Base-by-base conservation (phyloP, 92 coral and sea anemone species). In the Phenganax marumi region DNA sequence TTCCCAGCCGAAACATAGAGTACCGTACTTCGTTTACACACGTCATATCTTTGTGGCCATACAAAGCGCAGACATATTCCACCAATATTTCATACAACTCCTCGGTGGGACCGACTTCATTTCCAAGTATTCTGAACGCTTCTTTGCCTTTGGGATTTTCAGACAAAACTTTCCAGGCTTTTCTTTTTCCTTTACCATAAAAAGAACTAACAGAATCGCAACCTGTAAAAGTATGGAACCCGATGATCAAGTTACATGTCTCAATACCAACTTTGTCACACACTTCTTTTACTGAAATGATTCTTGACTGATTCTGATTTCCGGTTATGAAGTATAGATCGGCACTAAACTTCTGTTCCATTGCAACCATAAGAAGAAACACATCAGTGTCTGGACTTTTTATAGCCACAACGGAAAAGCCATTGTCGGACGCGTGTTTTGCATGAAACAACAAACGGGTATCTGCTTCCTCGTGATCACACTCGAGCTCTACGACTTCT, bases 1-100 rank as follows among this genome's bases (percentile, higher is more conserved):
- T 79, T 26, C 83, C 83, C 33, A 79, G 83, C 21, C 83, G 55
- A 79, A 79, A 79, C 83, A 79, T 60, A 43, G 56, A 57, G 83
- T 79, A 61, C 73, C 73, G 83, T 14, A 62, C 83, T 62, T 79
- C 83, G 57, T 79, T 79, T 24, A 79, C 83, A 8, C 46, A 76
- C 26, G 74, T 57, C 52, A 57, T 62, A 43, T 62, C 52, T 62
- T 62, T 79, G 23, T 79, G 74, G 25, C 83, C 83, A 79, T 79
- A 79, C 52, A 79, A 60, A 60, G 83, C 83, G 57, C 83, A 79
- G 74, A 79, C 74, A 58, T 61, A 79, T 79, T 43, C 53, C 52
- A 43, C 12, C 57, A 72, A 72, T 19, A 11, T 52, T 72, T 72
- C 54, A 52, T 19, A 52, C 33, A 50, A 48, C 25, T 47, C 77